These are phyloP conservation scores for Archips crataeganus DNA, from an alignment of 2,888 invertebrate species.

Conservation along the genomic window DNA sequence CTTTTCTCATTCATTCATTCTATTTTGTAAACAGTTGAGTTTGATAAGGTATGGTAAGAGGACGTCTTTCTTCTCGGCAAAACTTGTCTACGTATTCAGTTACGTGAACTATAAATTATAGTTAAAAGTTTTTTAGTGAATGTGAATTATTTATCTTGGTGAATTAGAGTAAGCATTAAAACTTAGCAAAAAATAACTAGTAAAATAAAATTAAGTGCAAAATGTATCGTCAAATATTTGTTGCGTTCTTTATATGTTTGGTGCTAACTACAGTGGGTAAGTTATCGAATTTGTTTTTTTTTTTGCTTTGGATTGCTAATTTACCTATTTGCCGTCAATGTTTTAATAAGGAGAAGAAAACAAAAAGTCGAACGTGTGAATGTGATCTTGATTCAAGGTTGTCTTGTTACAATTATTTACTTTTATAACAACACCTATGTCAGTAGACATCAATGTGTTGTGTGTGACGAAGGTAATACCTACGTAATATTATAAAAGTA, in stretches of 20 bases:
- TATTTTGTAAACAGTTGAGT: slow-evolving; percentile 50
- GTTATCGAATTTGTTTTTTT: background rate
- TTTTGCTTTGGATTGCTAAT: background rate
- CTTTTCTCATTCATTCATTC: slow-evolving; percentile 46
- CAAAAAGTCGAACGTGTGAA: slow-evolving; percentile 11
- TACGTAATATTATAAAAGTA: slow-evolving; percentile 1
- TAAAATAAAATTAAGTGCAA: slow-evolving; percentile 16
- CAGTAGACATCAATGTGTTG: background rate
- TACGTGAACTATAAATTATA: slow-evolving; percentile 49
- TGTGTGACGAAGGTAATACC: slow-evolving; percentile 1
- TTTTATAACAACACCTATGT: slow-evolving; percentile 5
- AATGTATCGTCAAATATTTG: slow-evolving; percentile 31
- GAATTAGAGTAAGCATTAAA: slow-evolving; percentile 20
- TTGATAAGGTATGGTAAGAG: slow-evolving; percentile 40
- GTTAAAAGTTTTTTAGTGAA: slow-evolving; percentile 6
- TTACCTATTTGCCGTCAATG: background rate
- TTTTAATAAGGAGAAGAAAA: background rate
- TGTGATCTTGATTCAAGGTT: slow-evolving; percentile 37
- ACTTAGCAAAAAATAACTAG: background rate
- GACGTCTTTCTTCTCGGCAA: slow-evolving; percentile 48
- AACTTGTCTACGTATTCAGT: slow-evolving; percentile 56
- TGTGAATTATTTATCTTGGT: slow-evolving; percentile 9
- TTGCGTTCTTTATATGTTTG: slow-evolving; percentile 26
- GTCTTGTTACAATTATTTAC: slow-evolving; percentile 14
- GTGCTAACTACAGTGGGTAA: slow-evolving; percentile 30